Base-by-base conservation (phyloP, 2,888 invertebrate species). In the Drosophila picticornis region DNA sequence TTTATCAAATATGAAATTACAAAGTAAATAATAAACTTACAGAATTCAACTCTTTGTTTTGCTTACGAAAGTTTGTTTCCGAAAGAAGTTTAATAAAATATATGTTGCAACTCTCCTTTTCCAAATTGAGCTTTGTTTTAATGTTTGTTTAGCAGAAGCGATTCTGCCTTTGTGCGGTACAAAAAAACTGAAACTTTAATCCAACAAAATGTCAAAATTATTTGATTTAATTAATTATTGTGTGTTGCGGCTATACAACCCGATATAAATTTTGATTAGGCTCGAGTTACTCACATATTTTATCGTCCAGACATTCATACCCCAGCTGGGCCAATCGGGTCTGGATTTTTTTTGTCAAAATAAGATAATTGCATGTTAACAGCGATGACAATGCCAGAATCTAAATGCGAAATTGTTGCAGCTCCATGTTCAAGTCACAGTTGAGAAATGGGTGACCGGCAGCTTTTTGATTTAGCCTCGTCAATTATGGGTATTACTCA, bases 401-500 rank as follows among this genome's bases (percentile, higher is more conserved):
- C 64, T 32, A 59, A 68, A 68, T 61, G 55, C 27, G 29, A 31
- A 36, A 50, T n/a, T n/a, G 40, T 27, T 36, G 25, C 16, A 11
- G 50, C 19, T 16, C 11, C 38, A 22, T 22, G 4, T 29, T 16
- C 22, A 13, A 55, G 55, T 43, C 55, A 22, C 22, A 27, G 25
- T 16, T 27, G 9, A 7, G 27, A 34, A 46, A 59, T 7, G 38
- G 4, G 27, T 1, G 52, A 25, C 13, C 27, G 22, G 11, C 34
- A 13, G 40, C 43, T 38, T 31, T 19, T n/a, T 75, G 68, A 68
- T 80, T 62, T 60, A 53, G 83, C 70, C 81, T 71, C 66, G 84
- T 87, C 89, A 87, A 87, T 87, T 87, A 89, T 78, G 61, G 87
- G 77, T 72, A 87, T 87, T 86, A 87, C 77, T 80, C 80, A 89